Conservation (phyloP, 2,888 invertebrate species). For the Drosophila formosana region DNA sequence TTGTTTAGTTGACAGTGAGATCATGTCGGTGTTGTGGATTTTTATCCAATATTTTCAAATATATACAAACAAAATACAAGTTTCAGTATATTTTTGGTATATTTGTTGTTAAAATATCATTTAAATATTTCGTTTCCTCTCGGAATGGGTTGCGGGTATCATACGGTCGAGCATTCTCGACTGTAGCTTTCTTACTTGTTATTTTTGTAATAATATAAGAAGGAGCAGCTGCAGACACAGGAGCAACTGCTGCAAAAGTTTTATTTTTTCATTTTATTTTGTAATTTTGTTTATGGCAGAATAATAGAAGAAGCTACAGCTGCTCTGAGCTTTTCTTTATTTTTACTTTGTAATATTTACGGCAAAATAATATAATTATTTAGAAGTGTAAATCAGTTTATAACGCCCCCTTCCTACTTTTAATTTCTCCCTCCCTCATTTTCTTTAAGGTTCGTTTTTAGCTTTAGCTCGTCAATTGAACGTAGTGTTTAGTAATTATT, state of each 20-base stretch:
- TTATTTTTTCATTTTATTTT: not conserved
- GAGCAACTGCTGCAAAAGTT: too few relatives aligned
- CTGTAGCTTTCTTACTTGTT: not conserved
- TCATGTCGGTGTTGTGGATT: too few relatives aligned
- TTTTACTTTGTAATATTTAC: constrained; percentile 1
- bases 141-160: too few relatives aligned
- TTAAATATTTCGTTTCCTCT: too few relatives aligned
- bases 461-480: constrained; percentile 17
- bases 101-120: too few relatives aligned
- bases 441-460: constrained; percentile 25
- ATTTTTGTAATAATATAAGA: too few relatives aligned
- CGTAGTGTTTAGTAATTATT: constrained; percentile 5
- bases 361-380: constrained; percentile 7
- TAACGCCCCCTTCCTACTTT: not conserved
- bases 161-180: too few relatives aligned
- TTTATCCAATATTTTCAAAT: too few relatives aligned
- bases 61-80: too few relatives aligned
- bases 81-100: too few relatives aligned
- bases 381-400: constrained; percentile 18
- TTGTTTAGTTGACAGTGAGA: too few relatives aligned
- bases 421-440: constrained; percentile 6
- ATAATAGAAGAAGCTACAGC: not conserved
- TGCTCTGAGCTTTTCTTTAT: not conserved
- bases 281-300: too few relatives aligned
- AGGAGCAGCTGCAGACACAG: not conserved